Evolutionary conservation across 1,140 invertebrate species (phyloP).

Genomic region (Carposina sasakii): DNA sequence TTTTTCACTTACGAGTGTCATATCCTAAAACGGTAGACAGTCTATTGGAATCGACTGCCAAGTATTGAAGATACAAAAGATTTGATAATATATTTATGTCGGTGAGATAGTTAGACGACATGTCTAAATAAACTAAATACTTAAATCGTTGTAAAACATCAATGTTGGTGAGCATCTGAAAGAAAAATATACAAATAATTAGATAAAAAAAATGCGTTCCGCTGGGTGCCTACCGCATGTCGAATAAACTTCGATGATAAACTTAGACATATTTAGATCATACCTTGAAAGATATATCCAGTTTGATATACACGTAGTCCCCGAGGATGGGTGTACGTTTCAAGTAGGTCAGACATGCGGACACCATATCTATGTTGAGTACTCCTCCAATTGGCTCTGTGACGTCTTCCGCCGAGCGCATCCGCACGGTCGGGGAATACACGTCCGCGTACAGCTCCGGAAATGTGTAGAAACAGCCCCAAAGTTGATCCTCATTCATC

Average conservation of each 20-base stretch:
- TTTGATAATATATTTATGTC: conserved; percentile 47
- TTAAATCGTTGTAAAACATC: conserved; percentile 55
- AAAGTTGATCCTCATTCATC: conserved; percentile 53
- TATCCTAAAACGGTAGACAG: conserved; percentile 55
- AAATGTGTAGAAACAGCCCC: conserved; percentile 61
- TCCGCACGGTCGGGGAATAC: conserved; percentile 44
- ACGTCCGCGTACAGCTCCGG: conserved; percentile 50
- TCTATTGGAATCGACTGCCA: conserved; percentile 53
- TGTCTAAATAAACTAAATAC: conserved; percentile 54
- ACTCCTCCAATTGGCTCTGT: conserved; percentile 32
- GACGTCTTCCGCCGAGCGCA: conserved; percentile 38
- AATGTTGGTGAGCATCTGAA: conserved; percentile 47
- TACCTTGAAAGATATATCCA: conserved; percentile 54
- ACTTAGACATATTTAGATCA: neutral
- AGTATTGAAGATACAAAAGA: conserved; percentile 52
- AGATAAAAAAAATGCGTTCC: too few species aligned
- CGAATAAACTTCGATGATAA: too few species aligned
- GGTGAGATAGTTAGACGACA: conserved; percentile 51
- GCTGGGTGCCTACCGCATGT: too few species aligned
- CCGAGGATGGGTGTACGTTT: conserved; percentile 50
- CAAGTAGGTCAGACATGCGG: conserved; percentile 52
- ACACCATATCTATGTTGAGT: conserved; percentile 47
- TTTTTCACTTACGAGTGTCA: conserved; percentile 54
- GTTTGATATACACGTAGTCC: conserved; percentile 57
- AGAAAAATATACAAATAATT: conserved; percentile 16